Conservation (phyloP, 2,888 invertebrate species). For the Eilema caniola region DNA sequence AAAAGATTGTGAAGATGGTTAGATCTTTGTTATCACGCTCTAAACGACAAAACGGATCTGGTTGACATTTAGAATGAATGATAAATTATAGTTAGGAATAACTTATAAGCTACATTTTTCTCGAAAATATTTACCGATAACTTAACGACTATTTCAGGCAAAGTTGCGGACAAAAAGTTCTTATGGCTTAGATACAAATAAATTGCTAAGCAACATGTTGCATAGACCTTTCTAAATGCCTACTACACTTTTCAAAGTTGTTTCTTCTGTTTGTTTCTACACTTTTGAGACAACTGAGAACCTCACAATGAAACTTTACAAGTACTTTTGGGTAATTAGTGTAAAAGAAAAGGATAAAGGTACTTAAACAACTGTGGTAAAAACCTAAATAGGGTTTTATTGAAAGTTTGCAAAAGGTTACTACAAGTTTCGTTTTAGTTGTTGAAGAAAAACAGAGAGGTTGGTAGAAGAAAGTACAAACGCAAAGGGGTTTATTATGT, state of each 20-base stretch:
- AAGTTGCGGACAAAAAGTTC: too few species aligned
- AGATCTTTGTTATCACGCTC: too few species aligned
- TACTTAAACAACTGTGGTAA: constrained; percentile 24
- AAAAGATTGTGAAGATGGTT: too few species aligned
- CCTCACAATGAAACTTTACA: constrained; percentile 31
- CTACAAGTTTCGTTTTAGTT: constrained; percentile 10
- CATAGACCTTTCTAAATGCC: not conserved
- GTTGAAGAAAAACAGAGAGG: not conserved
- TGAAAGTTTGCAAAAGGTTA: constrained; percentile 18
- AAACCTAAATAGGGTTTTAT: constrained; percentile 1
- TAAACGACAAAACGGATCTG: too few species aligned
- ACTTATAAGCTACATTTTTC: too few species aligned
- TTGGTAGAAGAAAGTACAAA: not conserved
- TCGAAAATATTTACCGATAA: too few species aligned
- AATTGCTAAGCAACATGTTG: not conserved
- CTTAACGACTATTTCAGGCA: too few species aligned
- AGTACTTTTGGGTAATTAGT: constrained; percentile 29
- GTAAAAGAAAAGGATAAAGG: constrained; percentile 19
- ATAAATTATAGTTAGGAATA: too few species aligned
- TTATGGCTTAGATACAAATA: not conserved
- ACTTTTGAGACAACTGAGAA: constrained; percentile 30
- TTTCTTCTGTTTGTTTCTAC: constrained; percentile 3
- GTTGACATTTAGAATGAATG: too few species aligned
- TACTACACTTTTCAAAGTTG: not conserved
- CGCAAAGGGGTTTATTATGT: not conserved